Base-by-base conservation (phyloP, 2,797 vertebrate genomes). In the Halcyon leucocephala region DNA sequence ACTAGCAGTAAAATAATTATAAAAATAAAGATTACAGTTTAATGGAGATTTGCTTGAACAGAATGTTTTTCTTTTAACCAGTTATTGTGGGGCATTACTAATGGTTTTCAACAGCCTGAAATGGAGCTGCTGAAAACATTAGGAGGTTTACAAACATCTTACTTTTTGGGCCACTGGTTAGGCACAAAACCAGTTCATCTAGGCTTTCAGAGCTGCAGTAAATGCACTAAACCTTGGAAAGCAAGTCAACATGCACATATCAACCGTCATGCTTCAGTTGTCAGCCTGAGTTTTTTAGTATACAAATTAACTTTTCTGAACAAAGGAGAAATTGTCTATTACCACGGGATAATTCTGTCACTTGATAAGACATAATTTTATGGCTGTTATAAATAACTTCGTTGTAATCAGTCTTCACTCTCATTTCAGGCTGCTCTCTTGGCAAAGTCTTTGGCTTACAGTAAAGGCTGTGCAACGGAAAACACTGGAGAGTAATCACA, bases 41-140 rank as follows among this genome's bases (percentile, higher is more conserved):
- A 87, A 93, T 87, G 85, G 89, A 90, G 58, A 81, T 91, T 93
- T 92, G 64, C 93, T 96, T 94, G 74, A 65, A 89, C 28, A 51
- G 86, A 48, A 42, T 80, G 46, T n/a, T 95, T 96, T 94, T 81
- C 71, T 94, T 69, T 91, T 89, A 91, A 83, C 90, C 82, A 57
- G 64, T 92, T 96, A 74, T 67, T 82, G 64, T 88, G 48, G 29
- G 94, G 84, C 82, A 48, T 73, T 94, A 73, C 61, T 97, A 87
- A 97, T 81, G 69, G 64, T 94, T 96, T 91, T 67, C 9, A 82
- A 77, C 35, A 87, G 28, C 66, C 69, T 94, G 74, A 94, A 96
- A 93, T 51, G 31, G 44, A 83, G 25, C 83, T 92, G 19, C 82
- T 96, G 71, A 58, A 94, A 96, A 93, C 52, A 35, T 66, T n/a